phyloP scores from a whole-genome alignment of 2,888 invertebrate species.

The Sepioteuthis lessoniana region DNA sequence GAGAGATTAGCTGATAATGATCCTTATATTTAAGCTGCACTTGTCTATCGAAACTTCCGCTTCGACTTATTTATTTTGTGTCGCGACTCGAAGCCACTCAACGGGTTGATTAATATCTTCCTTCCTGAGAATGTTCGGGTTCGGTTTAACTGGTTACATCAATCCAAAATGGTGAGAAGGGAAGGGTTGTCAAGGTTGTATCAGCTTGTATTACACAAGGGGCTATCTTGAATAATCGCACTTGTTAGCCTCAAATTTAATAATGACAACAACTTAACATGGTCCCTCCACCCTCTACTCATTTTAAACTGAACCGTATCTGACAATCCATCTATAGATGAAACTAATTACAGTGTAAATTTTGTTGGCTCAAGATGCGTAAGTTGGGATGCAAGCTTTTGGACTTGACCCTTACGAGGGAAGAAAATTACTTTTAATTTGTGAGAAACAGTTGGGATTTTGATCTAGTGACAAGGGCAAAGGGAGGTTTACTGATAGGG shows the following conservation, averaged over 20 bases:
- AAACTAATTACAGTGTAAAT: no score
- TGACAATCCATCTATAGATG: no score
- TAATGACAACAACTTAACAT: not conserved
- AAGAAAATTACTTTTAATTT: no score
- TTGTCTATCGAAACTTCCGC: not conserved
- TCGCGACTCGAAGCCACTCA: not conserved
- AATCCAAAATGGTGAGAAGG: not conserved
- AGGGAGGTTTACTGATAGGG: no score
- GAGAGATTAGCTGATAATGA: not conserved
- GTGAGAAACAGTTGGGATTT: no score
- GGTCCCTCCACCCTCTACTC: no score
- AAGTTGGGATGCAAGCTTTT: no score
- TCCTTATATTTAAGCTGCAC: not conserved
- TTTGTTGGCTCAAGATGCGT: no score
- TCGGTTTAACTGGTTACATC: not conserved
- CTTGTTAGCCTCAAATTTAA: not conserved
- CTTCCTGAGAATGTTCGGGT: not conserved
- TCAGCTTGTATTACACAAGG: not conserved
- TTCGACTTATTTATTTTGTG: slow-evolving; percentile 33
- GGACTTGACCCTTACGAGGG: no score
- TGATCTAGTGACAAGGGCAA: no score
- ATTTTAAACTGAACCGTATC: no score
- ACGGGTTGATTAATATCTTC: not conserved
- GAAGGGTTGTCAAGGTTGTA: not conserved
- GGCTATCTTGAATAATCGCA: not conserved